These are phyloP conservation scores for Pogonocichla stellata DNA, from an alignment of 2,113 vertebrate genomes.

Conservation along the genomic window DNA sequence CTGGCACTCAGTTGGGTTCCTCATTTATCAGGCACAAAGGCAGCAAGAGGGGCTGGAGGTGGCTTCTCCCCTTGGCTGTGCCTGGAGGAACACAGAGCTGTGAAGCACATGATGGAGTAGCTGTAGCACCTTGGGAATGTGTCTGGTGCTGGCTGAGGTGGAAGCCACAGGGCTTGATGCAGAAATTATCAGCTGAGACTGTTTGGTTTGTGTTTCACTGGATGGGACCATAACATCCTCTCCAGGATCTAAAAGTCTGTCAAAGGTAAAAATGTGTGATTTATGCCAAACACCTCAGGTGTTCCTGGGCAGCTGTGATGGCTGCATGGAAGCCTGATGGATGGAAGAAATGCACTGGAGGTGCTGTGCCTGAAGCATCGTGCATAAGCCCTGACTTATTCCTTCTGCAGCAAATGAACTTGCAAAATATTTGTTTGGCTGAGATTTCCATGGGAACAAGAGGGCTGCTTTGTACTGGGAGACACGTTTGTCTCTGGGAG, in stretches of 20 bases:
- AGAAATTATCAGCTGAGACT: constrained; percentile 4
- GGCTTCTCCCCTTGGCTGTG: background rate
- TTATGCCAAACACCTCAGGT: background rate
- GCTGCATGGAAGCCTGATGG: background rate
- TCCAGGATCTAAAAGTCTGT: background rate
- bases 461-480: background rate
- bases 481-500: background rate
- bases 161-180: background rate
- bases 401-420: background rate
- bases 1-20: background rate
- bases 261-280: background rate
- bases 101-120: background rate
- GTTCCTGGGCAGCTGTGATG: background rate
- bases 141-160: background rate
- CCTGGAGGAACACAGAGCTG: background rate
- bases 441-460: background rate
- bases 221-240: background rate
- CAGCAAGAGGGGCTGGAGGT: background rate
- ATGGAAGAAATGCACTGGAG: background rate
- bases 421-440: background rate
- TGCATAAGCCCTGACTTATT: background rate
- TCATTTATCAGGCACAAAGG: background rate
- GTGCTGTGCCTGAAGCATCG: background rate
- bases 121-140: accelerated
- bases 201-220: background rate